Percentiles rank a stretch among this genome's conserved stretches.
Evolutionary conservation across 2,888 invertebrate genomes (phyloP).

Genomic region (Melipona bicolor): DNA sequence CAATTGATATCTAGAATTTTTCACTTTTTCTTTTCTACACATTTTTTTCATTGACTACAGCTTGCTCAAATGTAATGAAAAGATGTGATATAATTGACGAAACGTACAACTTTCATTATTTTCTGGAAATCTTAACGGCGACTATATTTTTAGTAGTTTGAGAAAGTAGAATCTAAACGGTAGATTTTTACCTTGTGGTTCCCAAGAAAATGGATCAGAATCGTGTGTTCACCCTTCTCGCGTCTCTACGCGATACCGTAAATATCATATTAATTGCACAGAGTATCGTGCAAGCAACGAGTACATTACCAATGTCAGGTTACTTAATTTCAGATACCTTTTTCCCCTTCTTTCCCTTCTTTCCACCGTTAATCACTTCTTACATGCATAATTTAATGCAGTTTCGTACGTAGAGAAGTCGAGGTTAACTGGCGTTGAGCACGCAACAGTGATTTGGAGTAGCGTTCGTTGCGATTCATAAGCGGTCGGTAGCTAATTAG

Average conservation of each 20-base stretch:
- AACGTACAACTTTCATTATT: too few relatives aligned
- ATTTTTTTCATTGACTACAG: too few relatives aligned
- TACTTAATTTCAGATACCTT: background rate
- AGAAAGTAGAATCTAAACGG: too few relatives aligned
- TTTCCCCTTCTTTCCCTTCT: background rate
- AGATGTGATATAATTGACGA: too few relatives aligned
- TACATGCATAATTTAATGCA: background rate
- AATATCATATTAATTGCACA: background rate
- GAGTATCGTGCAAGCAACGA: constrained; percentile 4
- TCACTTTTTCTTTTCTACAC: too few relatives aligned
- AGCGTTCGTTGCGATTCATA: constrained; percentile 4
- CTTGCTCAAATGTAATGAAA: too few relatives aligned
- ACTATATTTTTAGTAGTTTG: too few relatives aligned
- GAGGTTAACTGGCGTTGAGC: background rate
- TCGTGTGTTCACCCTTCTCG: too few relatives aligned
- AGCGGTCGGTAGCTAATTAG: constrained; percentile 24
- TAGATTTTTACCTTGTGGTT: too few relatives aligned
- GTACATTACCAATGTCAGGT: constrained; percentile 8
- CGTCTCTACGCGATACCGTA: background rate
- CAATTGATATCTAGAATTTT: too few relatives aligned
- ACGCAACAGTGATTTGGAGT: constrained; percentile 11
- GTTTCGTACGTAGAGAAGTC: background rate
- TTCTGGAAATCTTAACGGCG: too few relatives aligned
- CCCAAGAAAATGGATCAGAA: too few relatives aligned
- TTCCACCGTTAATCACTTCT: background rate